phyloP scores from a whole-genome alignment of 2,113 vertebrate species.

The Xiphias gladius region DNA sequence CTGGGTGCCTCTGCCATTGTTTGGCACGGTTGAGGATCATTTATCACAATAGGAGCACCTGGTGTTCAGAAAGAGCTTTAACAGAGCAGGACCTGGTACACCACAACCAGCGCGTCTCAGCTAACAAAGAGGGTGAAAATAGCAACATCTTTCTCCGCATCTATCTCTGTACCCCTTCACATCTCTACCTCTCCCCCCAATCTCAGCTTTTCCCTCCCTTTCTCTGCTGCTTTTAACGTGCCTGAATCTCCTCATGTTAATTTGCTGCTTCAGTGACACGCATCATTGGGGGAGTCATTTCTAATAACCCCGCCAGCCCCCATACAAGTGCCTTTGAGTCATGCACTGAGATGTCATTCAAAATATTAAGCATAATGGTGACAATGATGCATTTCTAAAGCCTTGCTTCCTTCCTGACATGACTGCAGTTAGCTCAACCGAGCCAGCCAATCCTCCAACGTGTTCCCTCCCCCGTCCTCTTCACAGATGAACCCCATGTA shows the following conservation, averaged over 20 bases:
- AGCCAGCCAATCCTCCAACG: conserved; percentile 31
- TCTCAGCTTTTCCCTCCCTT: conserved; percentile 33
- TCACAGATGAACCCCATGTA: conserved; percentile 55
- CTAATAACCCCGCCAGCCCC: conserved; percentile 80
- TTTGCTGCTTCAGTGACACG: conserved; percentile 89
- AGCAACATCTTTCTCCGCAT: conserved; percentile 68
- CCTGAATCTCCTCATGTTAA: conserved; percentile 85
- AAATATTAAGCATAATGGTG: conserved; percentile 83
- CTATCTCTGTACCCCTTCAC: conserved; percentile 44
- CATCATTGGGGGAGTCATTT: conserved; percentile 84
- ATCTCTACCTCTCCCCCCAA: conserved; percentile 28
- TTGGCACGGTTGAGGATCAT: conserved; percentile 67
- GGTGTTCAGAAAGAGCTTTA: conserved; percentile 63
- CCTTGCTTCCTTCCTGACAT: conserved; percentile 62
- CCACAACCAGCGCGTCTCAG: conserved; percentile 56
- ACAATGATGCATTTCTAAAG: conserved; percentile 77
- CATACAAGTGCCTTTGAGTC: conserved; percentile 76
- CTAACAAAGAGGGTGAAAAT: conserved; percentile 71
- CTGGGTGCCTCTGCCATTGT: conserved; percentile 65
- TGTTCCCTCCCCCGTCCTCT: conserved; percentile 1
- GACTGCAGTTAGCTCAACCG: conserved; percentile 58
- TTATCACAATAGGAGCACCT: conserved; percentile 73
- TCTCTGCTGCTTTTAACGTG: conserved; percentile 69
- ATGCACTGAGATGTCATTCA: conserved; percentile 76
- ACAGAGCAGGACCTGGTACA: conserved; percentile 66